Evolutionary conservation across 2,113 vertebrate genomes (phyloP).

Genomic region (Probosciger aterrimus): DNA sequence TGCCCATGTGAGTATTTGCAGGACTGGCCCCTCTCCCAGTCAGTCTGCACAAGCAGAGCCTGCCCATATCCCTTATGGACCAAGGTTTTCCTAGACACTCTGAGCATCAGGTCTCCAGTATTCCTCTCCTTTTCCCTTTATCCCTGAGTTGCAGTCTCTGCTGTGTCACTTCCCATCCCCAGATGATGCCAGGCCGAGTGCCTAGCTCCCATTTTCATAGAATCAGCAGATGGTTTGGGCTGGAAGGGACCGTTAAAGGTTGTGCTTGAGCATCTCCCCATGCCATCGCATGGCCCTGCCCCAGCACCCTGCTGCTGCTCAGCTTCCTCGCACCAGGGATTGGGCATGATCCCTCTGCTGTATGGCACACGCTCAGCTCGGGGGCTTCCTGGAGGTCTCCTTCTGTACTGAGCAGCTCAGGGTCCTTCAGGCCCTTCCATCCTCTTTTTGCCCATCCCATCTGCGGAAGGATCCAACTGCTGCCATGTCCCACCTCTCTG

Average conservation of each 20-base stretch:
- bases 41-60: background rate
- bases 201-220: background rate
- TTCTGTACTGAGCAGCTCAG: background rate
- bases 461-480: background rate
- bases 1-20: background rate
- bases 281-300: background rate
- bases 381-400: background rate
- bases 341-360: rapidly evolving
- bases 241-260: background rate
- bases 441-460: background rate
- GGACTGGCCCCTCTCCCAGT: background rate
- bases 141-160: background rate
- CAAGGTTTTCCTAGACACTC: background rate
- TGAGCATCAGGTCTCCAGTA: background rate
- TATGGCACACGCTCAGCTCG: background rate
- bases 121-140: background rate
- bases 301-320: background rate
- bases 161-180: background rate
- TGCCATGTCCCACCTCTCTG: background rate
- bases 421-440: background rate
- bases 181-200: rapidly evolving
- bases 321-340: background rate
- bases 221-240: background rate
- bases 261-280: background rate
- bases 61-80: background rate